These are phyloP conservation scores for Malachius bipustulatus DNA, from an alignment of 2,888 invertebrate genomes.

Conservation along the genomic window DNA sequence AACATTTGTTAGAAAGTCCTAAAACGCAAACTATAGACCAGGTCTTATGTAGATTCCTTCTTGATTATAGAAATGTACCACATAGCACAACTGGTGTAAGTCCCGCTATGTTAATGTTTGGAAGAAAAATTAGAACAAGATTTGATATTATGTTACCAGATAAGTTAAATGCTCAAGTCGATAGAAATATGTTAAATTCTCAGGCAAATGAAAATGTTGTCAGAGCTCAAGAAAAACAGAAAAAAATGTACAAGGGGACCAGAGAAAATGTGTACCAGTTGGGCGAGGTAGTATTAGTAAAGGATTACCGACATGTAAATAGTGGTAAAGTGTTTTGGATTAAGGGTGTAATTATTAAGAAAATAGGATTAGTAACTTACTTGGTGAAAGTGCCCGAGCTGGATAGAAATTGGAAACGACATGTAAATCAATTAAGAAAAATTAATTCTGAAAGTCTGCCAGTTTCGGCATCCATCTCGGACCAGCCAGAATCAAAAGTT, in stretches of 20 bases:
- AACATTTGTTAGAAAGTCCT: no score
- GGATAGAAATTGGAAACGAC: neutral
- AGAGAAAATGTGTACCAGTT: neutral
- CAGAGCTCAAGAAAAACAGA: neutral
- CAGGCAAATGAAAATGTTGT: no score
- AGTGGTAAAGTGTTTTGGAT: neutral
- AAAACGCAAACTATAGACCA: neutral
- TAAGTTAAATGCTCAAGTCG: neutral
- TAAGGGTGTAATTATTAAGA: no score
- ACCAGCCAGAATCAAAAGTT: no score
- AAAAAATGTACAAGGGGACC: neutral
- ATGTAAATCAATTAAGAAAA: neutral
- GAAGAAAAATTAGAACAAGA: neutral
- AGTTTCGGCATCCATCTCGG: no score
- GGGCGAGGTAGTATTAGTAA: constrained; percentile 3
- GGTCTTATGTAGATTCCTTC: neutral
- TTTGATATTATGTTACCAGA: neutral
- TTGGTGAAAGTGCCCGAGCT: neutral
- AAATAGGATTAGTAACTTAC: neutral
- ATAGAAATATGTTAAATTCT: no score
- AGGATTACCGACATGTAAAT: neutral
- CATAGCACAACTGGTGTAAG: neutral
- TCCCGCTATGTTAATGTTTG: neutral
- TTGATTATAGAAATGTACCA: neutral
- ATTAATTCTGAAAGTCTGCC: neutral